Percentiles rank a stretch among this genome's conserved stretches.
Evolutionary conservation across 2,113 vertebrate genomes (phyloP).

Genomic region (Solea solea): DNA sequence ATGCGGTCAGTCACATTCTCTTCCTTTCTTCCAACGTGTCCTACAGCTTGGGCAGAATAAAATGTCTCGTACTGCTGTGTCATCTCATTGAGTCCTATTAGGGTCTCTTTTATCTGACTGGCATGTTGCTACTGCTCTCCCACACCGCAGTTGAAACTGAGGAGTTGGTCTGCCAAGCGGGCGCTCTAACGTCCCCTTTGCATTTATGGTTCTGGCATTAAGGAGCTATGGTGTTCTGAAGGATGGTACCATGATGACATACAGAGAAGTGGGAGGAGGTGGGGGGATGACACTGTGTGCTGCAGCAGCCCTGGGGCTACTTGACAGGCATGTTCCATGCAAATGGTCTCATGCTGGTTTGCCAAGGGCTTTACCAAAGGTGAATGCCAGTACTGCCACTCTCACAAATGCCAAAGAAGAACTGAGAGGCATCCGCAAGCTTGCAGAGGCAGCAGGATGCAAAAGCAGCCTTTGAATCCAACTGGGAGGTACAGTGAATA

Average conservation of each 20-base stretch:
- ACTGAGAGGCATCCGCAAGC: slow-evolving; percentile 9
- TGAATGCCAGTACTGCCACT: slow-evolving; percentile 63
- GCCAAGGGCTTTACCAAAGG: slow-evolving; percentile 52
- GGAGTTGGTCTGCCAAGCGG: slow-evolving; percentile 41
- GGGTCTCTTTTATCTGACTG: slow-evolving; percentile 63
- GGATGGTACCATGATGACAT: slow-evolving; percentile 11
- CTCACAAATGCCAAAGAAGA: slow-evolving; percentile 24
- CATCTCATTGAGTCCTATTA: slow-evolving; percentile 65
- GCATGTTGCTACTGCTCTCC: slow-evolving; percentile 61
- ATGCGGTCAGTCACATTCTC: slow-evolving; percentile 34
- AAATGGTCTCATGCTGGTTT: slow-evolving; percentile 42
- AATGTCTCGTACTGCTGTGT: slow-evolving; percentile 53
- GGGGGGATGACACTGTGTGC: slow-evolving; percentile 29
- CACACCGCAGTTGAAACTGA: slow-evolving; percentile 46
- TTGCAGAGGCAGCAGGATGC: slow-evolving; percentile 6
- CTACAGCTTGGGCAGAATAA: slow-evolving; percentile 43
- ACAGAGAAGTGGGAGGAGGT: not conserved
- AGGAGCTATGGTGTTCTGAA: slow-evolving; percentile 10
- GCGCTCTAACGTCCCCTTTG: slow-evolving; percentile 34
- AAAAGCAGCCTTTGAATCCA: too few species aligned
- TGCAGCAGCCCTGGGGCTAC: slow-evolving; percentile 25
- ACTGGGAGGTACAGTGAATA: too few species aligned
- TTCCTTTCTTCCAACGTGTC: slow-evolving; percentile 12
- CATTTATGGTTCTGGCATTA: slow-evolving; percentile 26
- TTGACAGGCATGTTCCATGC: slow-evolving; percentile 44